Evolutionary conservation across 1,140 invertebrate species (phyloP), one percentile per base, ranked within the genome.

Genomic region (Lethrus apterus): DNA sequence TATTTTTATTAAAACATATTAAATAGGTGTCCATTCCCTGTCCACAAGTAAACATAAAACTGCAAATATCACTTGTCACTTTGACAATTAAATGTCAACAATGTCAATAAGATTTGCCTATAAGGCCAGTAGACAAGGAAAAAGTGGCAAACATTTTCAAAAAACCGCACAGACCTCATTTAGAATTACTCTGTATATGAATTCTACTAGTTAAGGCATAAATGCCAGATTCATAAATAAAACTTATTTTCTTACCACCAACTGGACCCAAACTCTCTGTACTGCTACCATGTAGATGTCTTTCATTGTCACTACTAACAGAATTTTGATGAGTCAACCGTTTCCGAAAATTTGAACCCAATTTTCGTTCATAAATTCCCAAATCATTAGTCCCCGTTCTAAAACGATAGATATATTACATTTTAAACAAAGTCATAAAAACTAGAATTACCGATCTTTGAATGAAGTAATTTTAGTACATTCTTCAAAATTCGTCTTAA

Each of bases 201-300:
- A n/a, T n/a, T n/a, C n/a, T n/a, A n/a, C n/a, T n/a, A n/a, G n/a
- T n/a, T n/a, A n/a, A n/a, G n/a, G n/a, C n/a, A n/a, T n/a, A n/a
- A n/a, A n/a, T n/a, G n/a, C n/a, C n/a, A n/a, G n/a, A n/a, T n/a
- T n/a, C 23, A 7, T 26, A 26, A 26, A 26, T 5, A 26, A 7
- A 26, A 26, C 5, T 26, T 7, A 26, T 7, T 26, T 7, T n/a
- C 21, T 29, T 49, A 43, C 38, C 46, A 30, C 23, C 34, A 49
- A 40, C 24, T 24, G 59, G 54, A 15, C 71, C 78, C 46, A 86
- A 71, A 64, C 83, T 86, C 67, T 86, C 83, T 55, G 71, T 78
- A 55, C 83, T 86, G 59, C 82, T 86, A 55, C 80, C 81, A 56
- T 83, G 77, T 54, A 76, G 76, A 48, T 57, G 54, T 23, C 51